Base-by-base conservation (phyloP, 2,888 invertebrate genomes). In the Thereva unica region DNA sequence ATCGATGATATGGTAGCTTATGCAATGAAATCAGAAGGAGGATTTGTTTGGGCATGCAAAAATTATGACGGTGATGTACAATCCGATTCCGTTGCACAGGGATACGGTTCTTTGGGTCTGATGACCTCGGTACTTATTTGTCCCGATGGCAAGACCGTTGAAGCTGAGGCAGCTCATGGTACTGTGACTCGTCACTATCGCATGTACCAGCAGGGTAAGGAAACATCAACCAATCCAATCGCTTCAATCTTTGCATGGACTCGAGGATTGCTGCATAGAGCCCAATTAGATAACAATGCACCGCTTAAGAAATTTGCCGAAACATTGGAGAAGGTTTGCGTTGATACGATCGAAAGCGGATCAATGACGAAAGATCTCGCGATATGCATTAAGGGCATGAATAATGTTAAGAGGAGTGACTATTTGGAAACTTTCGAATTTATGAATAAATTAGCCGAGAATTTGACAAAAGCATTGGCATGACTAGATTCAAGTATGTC, bases 1-100 rank as follows among this genome's bases (percentile, higher is more conserved):
- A 99, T 99, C 77, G 98, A 99, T 79, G 98, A 99, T 76, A 98
- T 98, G 98, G 97, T 98, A 9, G 98, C 98, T 2, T 96, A 97
- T 77, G 90, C 91, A 41, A 93, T 98, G 93, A 98, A 98, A 81
- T 93, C 95, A 0, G 95, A 96, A 75, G 99, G 99, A 72, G 98
- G 98, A 49, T 99, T 98, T 80, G 97, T 99, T 0, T 99, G 98
- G 98, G 97, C 98, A 6, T 99, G 98, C 82, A 99, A 99, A 81
- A 99, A 99, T 82, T 99, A 99, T 78, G 98, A 99, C 77, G 98
- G 98, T 49, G 98, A 99, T 82, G 98, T 99, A 0, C 98, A 99
- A 81, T 97, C 96, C 0, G 98, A 99, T 81, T 93, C 96, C 0
- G 94, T 99, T 38, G 98, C 98, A 68, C 98, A 99, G 83, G 97